phyloP scores from a whole-genome alignment of 2,888 invertebrate species.

The Euspilapteryx auroguttella region DNA sequence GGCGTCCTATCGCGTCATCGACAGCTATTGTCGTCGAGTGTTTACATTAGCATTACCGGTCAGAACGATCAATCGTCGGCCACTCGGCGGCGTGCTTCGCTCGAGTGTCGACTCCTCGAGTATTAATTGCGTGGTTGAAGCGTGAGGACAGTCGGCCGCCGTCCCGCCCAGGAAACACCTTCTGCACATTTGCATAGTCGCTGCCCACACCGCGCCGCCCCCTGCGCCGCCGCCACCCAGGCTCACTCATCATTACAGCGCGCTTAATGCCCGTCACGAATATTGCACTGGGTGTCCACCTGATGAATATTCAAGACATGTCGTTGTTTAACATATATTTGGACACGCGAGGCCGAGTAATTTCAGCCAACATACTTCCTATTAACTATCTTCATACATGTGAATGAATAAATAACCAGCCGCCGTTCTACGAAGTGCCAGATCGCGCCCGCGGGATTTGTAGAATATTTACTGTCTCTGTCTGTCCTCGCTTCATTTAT shows the following conservation, averaged over 20 bases:
- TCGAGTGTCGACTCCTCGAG: too few relatives aligned
- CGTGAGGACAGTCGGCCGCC: slow-evolving; percentile 37
- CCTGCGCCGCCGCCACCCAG: slow-evolving; percentile 31
- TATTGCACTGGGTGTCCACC: slow-evolving; percentile 51
- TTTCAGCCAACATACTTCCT: slow-evolving; percentile 18
- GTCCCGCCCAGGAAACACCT: slow-evolving; percentile 40
- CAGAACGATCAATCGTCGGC: slow-evolving; percentile 45
- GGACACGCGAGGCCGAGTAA: slow-evolving; percentile 26
- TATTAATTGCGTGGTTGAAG: slow-evolving; percentile 46
- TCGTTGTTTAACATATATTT: slow-evolving; percentile 57
- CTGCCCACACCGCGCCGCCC: slow-evolving; percentile 30
- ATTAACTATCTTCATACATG: slow-evolving; percentile 31
- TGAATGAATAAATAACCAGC: slow-evolving; percentile 41
- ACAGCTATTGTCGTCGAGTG: slow-evolving; percentile 40
- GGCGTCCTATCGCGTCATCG: slow-evolving; percentile 16
- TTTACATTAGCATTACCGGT: slow-evolving; percentile 52
- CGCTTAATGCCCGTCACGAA: slow-evolving; percentile 56
- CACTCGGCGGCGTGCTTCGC: too few relatives aligned
- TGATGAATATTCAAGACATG: slow-evolving; percentile 58
- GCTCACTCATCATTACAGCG: slow-evolving; percentile 43
- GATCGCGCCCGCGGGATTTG: background rate
- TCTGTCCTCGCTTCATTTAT: slow-evolving; percentile 53
- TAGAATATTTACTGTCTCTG: slow-evolving; percentile 48
- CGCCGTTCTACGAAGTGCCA: slow-evolving; percentile 37
- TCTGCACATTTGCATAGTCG: slow-evolving; percentile 45